phyloP scores from a whole-genome alignment of 2,888 invertebrate species.

The Aspidiotus destructor region DNA sequence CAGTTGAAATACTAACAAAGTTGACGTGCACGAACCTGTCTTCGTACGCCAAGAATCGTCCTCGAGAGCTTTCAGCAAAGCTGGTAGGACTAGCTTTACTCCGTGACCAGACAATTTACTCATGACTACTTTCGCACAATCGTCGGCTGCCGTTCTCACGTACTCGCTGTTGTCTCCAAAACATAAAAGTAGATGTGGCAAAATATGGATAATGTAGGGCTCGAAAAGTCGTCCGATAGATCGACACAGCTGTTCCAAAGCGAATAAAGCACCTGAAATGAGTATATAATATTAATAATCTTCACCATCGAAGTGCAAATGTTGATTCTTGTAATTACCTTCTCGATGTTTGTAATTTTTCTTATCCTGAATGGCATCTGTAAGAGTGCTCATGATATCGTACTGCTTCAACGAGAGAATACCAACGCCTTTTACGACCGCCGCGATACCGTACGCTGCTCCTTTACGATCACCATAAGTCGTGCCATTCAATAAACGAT shows the following conservation, averaged over 20 bases:
- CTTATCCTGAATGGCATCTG: conserved; percentile 90
- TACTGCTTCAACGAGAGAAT: conserved; percentile 89
- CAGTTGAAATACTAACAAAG: background rate
- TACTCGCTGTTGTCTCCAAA: conserved; percentile 96
- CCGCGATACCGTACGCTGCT: conserved; percentile 95
- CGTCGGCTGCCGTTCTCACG: conserved; percentile 92
- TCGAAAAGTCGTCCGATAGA: conserved; percentile 94
- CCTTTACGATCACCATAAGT: conserved; percentile 86
- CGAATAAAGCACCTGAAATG: conserved; percentile 93
- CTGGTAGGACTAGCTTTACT: conserved; percentile 91
- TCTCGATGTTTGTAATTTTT: conserved; percentile 90
- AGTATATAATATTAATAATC: background rate
- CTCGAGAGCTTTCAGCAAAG: conserved; percentile 81
- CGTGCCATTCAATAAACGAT: conserved; percentile 77
- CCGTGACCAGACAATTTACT: conserved; percentile 92
- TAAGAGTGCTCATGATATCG: conserved; percentile 88
- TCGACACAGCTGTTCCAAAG: conserved; percentile 91
- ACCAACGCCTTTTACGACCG: conserved; percentile 92
- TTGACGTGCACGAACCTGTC: conserved; percentile 51
- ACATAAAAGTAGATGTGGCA: conserved; percentile 87
- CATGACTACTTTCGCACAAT: conserved; percentile 91
- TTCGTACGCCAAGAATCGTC: conserved; percentile 99
- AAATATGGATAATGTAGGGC: conserved; percentile 94
- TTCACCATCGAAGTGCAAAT: background rate
- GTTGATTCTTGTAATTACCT: conserved; percentile 48